Evolutionary conservation across 2,797 vertebrate genomes (phyloP).

Genomic region (Mallotus villosus): DNA sequence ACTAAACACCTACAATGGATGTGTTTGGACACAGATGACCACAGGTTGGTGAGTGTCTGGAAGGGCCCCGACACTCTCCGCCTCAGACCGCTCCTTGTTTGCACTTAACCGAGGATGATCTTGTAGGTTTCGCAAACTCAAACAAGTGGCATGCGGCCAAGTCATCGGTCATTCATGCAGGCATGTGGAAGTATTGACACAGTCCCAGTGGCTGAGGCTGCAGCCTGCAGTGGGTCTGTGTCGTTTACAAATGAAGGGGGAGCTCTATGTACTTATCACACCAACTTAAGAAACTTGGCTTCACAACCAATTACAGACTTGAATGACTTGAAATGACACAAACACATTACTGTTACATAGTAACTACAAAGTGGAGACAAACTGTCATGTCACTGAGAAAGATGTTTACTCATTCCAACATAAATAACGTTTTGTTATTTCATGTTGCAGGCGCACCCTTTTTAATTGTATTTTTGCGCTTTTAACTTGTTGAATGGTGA

Average conservation of each 20-base stretch:
- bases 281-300: background rate
- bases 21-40: conserved; percentile 49
- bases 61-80: conserved; percentile 40
- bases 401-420: background rate
- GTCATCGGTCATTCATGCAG: conserved; percentile 62
- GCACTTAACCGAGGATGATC: conserved; percentile 71
- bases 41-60: conserved; percentile 31
- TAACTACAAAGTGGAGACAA: background rate
- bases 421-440: background rate
- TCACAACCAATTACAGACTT: background rate
- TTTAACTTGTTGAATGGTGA: conserved; percentile 31
- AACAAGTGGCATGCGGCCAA: conserved; percentile 74
- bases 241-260: conserved; percentile 38
- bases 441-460: background rate
- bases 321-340: background rate
- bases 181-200: conserved; percentile 64
- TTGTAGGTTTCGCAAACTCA: conserved; percentile 74
- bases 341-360: background rate
- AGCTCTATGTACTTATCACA: background rate
- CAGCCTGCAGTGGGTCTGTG: conserved; percentile 49
- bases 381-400: background rate
- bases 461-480: background rate
- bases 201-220: conserved; percentile 52
- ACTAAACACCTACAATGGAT: conserved; percentile 16
- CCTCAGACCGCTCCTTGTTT: conserved; percentile 62